These are phyloP conservation scores for Drosophila melanica DNA, from an alignment of 1,140 invertebrate genomes.

Conservation along the genomic window DNA sequence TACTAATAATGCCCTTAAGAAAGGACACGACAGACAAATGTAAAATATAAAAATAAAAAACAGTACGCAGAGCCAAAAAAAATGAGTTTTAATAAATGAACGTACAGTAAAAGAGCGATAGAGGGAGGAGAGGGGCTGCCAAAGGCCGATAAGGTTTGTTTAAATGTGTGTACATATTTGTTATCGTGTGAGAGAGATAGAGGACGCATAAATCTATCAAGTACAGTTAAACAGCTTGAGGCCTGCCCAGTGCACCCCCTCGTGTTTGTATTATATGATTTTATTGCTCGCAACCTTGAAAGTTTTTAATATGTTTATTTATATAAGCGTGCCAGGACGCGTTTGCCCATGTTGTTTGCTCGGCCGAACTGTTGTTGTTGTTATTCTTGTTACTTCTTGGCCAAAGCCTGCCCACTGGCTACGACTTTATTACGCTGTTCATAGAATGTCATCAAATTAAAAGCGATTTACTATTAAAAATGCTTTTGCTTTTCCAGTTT, in stretches of 20 bases:
- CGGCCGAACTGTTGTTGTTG: conserved; percentile 18
- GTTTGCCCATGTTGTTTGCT: conserved; percentile 53
- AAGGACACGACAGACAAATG: conserved; percentile 51
- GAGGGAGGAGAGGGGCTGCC: background rate
- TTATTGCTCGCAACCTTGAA: conserved; percentile 70
- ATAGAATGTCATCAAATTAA: conserved; percentile 74
- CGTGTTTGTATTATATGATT: conserved; percentile 38
- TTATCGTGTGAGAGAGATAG: background rate
- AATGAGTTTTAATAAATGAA: conserved; percentile 55
- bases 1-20: conserved; percentile 73
- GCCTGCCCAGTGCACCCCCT: conserved; percentile 21
- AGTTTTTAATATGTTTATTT: conserved; percentile 79
- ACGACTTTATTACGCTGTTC: conserved; percentile 60
- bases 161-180: conserved; percentile 2
- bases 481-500: conserved; percentile 52
- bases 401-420: conserved; percentile 41
- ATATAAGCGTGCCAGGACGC: conserved; percentile 50
- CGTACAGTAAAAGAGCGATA: conserved; percentile 44
- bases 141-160: conserved; percentile 40
- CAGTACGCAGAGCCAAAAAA: conserved; percentile 34
- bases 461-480: conserved; percentile 66
- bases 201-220: conserved; percentile 18
- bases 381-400: conserved; percentile 2
- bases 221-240: conserved; percentile 16
- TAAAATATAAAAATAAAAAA: conserved; percentile 43